Conservation (phyloP, 1,140 invertebrate genomes). For the Bombyx mori region ASM3026992v2 NC_085117.1:11631501-11632000, state of each 20-base stretch:
- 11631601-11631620: too few relatives aligned
- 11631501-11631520: too few relatives aligned
- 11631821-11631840: conserved; percentile 70
- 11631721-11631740: conserved; percentile 3
- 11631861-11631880: conserved; percentile 4
- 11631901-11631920: conserved; percentile 27
- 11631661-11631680: conserved; percentile 34
- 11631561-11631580: too few relatives aligned
- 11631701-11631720: conserved; percentile 21
- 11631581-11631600: too few relatives aligned
- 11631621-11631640: background rate
- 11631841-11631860: conserved; percentile 76
- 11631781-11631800: conserved; percentile 26
- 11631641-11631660: conserved; percentile 1
- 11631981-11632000: conserved; percentile 82
- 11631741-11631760: too few relatives aligned
- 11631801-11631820: conserved; percentile 35
- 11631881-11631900: conserved; percentile 35
- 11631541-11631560: too few relatives aligned
- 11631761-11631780: conserved; percentile 21
- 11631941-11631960: conserved; percentile 74
- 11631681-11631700: conserved; percentile 30
- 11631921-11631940: conserved; percentile 63
- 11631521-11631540: too few relatives aligned
- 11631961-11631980: conserved; percentile 76